Conservation (phyloP, 2,113 vertebrate species). For the Polypterus bichir region DNA sequence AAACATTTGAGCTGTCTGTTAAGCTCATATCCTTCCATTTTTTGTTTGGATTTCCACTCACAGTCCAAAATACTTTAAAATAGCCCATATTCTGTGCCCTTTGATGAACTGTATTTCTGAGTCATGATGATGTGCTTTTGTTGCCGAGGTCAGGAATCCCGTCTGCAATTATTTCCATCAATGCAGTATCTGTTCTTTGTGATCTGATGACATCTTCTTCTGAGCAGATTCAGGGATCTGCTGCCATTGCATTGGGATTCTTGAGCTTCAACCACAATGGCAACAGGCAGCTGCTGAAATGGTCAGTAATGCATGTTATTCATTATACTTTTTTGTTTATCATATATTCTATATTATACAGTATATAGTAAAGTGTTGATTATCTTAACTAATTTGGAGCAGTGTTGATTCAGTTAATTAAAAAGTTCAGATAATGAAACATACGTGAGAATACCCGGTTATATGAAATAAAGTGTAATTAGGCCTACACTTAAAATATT, state of each 20-base stretch:
- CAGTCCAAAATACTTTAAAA: background rate
- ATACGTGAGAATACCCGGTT: background rate
- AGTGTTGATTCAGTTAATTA: background rate
- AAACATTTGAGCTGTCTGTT: background rate
- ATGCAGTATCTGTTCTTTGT: conserved; percentile 11
- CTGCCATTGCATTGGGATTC: conserved; percentile 15
- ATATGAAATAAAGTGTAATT: no score
- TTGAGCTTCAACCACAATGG: conserved; percentile 12
- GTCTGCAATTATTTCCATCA: conserved; percentile 11
- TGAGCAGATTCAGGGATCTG: conserved; percentile 12
- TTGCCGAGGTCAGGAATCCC: conserved; percentile 3
- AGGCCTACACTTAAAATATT: no score
- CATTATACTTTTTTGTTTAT: background rate
- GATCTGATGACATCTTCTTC: conserved; percentile 7
- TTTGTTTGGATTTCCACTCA: no score
- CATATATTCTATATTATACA: background rate
- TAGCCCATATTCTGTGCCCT: background rate
- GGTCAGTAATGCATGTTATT: conserved; percentile 1
- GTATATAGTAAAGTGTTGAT: background rate
- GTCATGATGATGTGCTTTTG: background rate
- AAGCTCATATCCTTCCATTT: background rate
- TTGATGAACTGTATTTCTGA: background rate
- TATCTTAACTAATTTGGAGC: background rate
- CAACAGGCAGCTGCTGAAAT: conserved; percentile 15
- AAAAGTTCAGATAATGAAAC: background rate